Percentiles rank a stretch among this genome's conserved stretches.
Evolutionary conservation across 2,113 vertebrate species (phyloP).

Genomic region (Bucco capensis): DNA sequence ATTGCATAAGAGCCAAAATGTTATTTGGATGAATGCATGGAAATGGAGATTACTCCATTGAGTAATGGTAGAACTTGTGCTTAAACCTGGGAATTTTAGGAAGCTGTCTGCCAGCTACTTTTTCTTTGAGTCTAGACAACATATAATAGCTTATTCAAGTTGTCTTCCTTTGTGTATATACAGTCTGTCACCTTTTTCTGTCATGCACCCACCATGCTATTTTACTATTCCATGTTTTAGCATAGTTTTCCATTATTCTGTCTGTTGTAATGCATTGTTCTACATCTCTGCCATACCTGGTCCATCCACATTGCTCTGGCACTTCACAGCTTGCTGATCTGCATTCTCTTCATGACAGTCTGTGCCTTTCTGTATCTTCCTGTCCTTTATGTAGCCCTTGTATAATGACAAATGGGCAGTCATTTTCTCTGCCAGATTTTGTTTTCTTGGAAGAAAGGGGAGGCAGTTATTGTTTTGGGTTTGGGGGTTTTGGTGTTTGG

Average conservation of each 20-base stretch:
- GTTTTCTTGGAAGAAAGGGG: not conserved
- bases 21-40: not conserved
- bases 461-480: not conserved
- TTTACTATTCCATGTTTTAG: not conserved
- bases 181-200: not conserved
- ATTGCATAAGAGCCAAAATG: not conserved
- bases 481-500: not conserved
- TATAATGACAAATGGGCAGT: not conserved
- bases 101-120: not conserved
- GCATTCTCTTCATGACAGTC: not conserved
- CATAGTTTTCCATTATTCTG: not conserved
- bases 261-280: not conserved
- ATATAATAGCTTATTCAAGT: not conserved
- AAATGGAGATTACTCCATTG: not conserved
- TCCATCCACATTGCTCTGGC: not conserved
- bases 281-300: not conserved
- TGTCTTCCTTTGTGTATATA: not conserved
- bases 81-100: not conserved
- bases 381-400: not conserved
- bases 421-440: not conserved
- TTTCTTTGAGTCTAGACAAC: not conserved
- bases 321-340: not conserved
- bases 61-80: not conserved
- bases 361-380: not conserved
- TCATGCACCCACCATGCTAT: not conserved